These are phyloP conservation scores for Apogon talboti DNA, from an alignment of 2,797 vertebrate genomes.

Conservation along the genomic window DNA sequence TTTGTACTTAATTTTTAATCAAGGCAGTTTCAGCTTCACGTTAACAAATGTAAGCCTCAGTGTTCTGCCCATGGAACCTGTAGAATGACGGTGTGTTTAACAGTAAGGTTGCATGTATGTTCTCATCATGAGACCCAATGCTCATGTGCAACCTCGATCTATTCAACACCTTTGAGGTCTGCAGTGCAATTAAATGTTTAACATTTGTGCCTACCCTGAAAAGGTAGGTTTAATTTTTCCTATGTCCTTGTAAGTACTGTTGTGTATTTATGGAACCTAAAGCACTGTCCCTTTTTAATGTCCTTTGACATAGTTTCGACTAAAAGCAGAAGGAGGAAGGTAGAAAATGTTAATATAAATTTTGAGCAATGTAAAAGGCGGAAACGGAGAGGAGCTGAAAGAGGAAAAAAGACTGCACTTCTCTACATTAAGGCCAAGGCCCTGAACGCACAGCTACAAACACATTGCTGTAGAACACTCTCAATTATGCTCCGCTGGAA, in stretches of 20 bases:
- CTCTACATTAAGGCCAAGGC: conserved; percentile 43
- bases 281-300: conserved; percentile 29
- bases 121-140: conserved; percentile 50
- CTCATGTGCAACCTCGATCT: conserved; percentile 33
- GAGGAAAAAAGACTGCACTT: conserved; percentile 48
- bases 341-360: conserved; percentile 43
- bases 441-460: conserved; percentile 48
- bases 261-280: conserved; percentile 35
- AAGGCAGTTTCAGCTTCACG: conserved; percentile 53
- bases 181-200: conserved; percentile 43
- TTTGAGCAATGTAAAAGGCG: conserved; percentile 38
- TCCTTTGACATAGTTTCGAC: conserved; percentile 40
- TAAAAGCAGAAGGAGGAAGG: conserved; percentile 19
- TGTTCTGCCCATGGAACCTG: conserved; percentile 32
- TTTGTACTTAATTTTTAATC: conserved; percentile 66
- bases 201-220: conserved; percentile 6
- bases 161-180: conserved; percentile 48
- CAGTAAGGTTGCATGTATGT: conserved; percentile 1
- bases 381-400: conserved; percentile 23
- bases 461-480: conserved; percentile 51
- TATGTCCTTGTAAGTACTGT: conserved; percentile 51
- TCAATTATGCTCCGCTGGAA: conserved; percentile 56
- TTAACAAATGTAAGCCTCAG: conserved; percentile 29
- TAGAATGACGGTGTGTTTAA: conserved; percentile 9
- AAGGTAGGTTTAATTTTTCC: conserved; percentile 35